Conservation (phyloP, 2,113 vertebrate genomes). For the Rhineura floridana region DNA sequence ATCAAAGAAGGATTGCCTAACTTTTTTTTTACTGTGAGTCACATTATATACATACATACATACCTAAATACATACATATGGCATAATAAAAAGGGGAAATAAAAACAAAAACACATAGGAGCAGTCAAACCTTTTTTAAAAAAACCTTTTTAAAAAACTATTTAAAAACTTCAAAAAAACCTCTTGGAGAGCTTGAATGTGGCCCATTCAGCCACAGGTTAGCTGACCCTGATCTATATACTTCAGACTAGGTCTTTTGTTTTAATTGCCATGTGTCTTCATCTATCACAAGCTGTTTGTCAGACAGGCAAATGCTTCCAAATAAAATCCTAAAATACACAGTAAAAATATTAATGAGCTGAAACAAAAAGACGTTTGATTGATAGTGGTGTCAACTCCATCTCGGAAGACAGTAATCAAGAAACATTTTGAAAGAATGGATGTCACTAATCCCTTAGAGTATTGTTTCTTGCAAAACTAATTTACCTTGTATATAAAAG, state of each 20-base stretch:
- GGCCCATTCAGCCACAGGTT: no score
- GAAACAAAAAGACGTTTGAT: not conserved
- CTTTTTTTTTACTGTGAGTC: no score
- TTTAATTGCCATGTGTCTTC: conserved; percentile 8
- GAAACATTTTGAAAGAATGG: conserved; percentile 5
- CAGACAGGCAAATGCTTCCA: not conserved
- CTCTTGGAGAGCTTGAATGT: no score
- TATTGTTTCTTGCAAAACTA: conserved; percentile 8
- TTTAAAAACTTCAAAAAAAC: no score
- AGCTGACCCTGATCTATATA: not conserved
- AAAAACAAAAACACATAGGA: no score
- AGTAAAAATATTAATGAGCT: conserved; percentile 24
- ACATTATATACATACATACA: no score
- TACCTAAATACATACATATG: no score
- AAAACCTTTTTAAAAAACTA: no score
- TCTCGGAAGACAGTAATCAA: not conserved
- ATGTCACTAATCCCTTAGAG: not conserved
- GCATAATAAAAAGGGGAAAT: no score
- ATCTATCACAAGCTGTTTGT: conserved; percentile 7
- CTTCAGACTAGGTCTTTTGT: not conserved
- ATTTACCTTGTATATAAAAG: conserved; percentile 15
- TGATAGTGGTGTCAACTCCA: not conserved
- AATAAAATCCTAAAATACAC: conserved; percentile 10
- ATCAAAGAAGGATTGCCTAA: no score
- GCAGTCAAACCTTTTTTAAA: no score